Percentiles rank a stretch among this genome's conserved stretches.
These are phyloP conservation scores for Sceloporus tristichus DNA, from an alignment of 2,113 vertebrate species.

Conservation along the genomic window DNA sequence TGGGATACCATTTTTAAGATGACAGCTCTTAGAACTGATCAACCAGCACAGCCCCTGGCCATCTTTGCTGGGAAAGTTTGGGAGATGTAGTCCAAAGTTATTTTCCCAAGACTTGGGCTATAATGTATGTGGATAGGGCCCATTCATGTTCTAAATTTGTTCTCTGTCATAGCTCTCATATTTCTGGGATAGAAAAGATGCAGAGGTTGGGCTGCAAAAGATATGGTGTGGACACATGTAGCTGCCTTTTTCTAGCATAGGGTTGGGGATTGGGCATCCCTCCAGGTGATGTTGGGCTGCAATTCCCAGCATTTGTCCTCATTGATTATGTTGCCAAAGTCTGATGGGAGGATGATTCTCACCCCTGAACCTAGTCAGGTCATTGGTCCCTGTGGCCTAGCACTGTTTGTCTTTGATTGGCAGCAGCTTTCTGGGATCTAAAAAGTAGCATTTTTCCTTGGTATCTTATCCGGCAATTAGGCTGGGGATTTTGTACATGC, in stretches of 20 bases:
- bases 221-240: background rate
- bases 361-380: no score
- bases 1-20: background rate
- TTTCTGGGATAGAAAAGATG: slow-evolving; percentile 31
- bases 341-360: no score
- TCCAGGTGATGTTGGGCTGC: no score
- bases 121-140: slow-evolving; percentile 21
- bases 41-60: background rate
- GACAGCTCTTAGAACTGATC: background rate
- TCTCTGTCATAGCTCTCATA: slow-evolving; percentile 22
- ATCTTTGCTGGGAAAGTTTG: background rate
- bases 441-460: background rate
- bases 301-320: no score
- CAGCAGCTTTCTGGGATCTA: background rate
- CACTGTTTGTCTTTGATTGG: background rate
- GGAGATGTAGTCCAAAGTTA: background rate
- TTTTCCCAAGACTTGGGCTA: no score
- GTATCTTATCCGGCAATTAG: background rate
- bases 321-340: no score
- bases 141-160: slow-evolving; percentile 27
- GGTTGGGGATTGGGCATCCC: no score
- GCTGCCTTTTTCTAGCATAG: background rate
- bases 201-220: background rate
- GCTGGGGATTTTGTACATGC: background rate
- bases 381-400: no score